phyloP scores from a whole-genome alignment of 2,797 vertebrate genomes.

The Tympanoctomys barrerae region DNA sequence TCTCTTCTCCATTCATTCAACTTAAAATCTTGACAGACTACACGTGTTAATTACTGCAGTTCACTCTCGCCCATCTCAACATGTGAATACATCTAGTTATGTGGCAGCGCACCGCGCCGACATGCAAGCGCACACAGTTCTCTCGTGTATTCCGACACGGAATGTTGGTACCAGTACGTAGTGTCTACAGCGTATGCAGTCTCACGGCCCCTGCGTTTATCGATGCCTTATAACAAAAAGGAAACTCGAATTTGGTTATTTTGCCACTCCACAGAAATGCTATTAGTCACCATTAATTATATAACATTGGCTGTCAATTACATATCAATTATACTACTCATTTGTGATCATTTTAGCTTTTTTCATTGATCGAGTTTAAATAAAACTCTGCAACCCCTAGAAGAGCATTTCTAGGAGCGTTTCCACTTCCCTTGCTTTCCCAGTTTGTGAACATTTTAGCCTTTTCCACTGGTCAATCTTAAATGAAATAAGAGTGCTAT shows the following conservation, averaged over 20 bases:
- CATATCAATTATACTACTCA: background rate
- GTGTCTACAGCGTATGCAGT: conserved; percentile 10
- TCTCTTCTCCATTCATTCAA: conserved; percentile 49
- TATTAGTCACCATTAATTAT: background rate
- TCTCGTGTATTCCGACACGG: background rate
- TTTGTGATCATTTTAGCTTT: background rate
- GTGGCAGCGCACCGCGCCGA: background rate
- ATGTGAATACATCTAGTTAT: background rate
- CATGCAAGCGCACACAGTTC: conserved; percentile 40
- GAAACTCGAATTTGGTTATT: conserved; percentile 32
- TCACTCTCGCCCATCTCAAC: conserved; percentile 36
- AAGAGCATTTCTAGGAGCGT: background rate
- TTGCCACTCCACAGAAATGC: conserved; percentile 21
- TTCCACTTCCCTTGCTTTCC: background rate
- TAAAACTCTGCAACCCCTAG: background rate
- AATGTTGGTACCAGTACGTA: background rate
- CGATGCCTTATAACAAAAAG: conserved; percentile 27
- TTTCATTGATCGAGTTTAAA: background rate
- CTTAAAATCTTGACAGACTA: conserved; percentile 50
- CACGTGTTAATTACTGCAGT: background rate
- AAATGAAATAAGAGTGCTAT: conserved; percentile 45
- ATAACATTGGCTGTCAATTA: conserved; percentile 17
- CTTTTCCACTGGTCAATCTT: background rate
- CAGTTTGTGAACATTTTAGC: background rate
- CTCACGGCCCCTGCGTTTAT: conserved; percentile 38